A percentile compares a stretch with the other conserved stretches of the same genome.
phyloP scores from a whole-genome alignment of 1,140 invertebrate genomes.

The Vanessa atalanta region DNA sequence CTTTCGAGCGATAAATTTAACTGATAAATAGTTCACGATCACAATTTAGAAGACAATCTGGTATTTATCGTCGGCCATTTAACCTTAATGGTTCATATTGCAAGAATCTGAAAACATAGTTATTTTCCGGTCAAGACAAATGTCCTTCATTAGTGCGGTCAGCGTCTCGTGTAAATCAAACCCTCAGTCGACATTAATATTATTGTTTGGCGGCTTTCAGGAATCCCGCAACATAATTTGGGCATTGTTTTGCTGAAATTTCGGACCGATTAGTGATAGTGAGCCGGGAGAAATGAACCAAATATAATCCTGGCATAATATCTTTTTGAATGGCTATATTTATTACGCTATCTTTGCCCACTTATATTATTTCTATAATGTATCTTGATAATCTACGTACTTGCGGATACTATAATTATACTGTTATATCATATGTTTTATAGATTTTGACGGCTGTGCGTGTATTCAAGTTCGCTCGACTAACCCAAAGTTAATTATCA shows the following conservation, averaged over 20 bases:
- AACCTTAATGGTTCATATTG: neutral
- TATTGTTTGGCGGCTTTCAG: constrained; percentile 15
- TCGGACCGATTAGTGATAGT: constrained; percentile 13
- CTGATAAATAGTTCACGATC: too few species aligned
- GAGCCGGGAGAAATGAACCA: neutral
- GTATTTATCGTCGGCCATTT: neutral
- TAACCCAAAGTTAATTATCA: too few species aligned
- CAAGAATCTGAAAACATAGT: constrained; percentile 19
- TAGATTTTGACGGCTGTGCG: too few species aligned
- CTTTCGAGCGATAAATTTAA: too few species aligned
- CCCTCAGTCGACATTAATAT: constrained; percentile 9
- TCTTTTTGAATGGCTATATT: neutral
- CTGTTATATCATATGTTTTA: too few species aligned
- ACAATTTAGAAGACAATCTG: neutral
- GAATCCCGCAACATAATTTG: constrained; percentile 23
- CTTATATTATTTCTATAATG: too few species aligned
- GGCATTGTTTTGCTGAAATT: constrained; percentile 11
- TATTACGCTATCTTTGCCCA: neutral
- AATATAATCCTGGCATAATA: neutral
- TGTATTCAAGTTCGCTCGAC: too few species aligned
- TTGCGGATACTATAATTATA: too few species aligned
- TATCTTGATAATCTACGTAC: too few species aligned
- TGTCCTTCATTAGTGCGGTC: constrained; percentile 19
- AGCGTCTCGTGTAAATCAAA: constrained; percentile 23
- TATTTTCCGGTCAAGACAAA: constrained; percentile 21